Percentiles rank a stretch among this genome's conserved stretches.
These are phyloP conservation scores for Ariopsis seemanni DNA, from an alignment of 2,113 vertebrate species.

Conservation along the genomic window DNA sequence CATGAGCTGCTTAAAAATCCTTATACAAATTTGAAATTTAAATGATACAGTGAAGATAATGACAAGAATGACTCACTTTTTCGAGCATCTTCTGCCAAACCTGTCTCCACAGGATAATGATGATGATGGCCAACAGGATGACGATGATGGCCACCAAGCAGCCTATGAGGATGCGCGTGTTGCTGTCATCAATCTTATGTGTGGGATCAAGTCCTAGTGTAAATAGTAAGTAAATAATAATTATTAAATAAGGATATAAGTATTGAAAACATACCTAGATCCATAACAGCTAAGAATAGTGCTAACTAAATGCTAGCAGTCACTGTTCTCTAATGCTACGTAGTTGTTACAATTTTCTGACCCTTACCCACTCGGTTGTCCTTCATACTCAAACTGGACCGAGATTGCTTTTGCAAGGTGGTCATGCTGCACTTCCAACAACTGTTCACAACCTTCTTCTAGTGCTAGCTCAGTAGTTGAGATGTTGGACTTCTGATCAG, in stretches of 20 bases:
- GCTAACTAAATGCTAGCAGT: neutral
- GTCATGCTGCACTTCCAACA: neutral
- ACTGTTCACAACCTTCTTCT: neutral
- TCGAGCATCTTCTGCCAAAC: conserved; percentile 99
- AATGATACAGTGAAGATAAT: neutral
- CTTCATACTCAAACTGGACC: neutral
- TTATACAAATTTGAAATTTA: neutral
- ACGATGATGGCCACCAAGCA: conserved; percentile 96
- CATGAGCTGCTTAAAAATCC: neutral
- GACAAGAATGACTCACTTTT: conserved; percentile 75
- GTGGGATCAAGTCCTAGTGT: conserved; percentile 79
- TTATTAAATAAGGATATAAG: neutral
- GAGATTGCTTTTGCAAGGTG: neutral
- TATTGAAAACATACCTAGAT: neutral
- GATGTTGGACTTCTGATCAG: too few relatives aligned
- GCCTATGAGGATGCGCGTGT: conserved; percentile 90
- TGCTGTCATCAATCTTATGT: conserved; percentile 93
- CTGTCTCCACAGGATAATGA: conserved; percentile 96
- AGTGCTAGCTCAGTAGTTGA: too few relatives aligned
- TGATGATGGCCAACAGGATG: conserved; percentile 89
- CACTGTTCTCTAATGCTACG: neutral
- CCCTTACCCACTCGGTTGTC: neutral
- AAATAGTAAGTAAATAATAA: neutral
- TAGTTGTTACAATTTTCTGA: neutral
- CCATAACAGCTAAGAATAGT: neutral